Evolutionary conservation across 1,140 invertebrate genomes (phyloP).

Genomic region (Chymomyza costata): DNA sequence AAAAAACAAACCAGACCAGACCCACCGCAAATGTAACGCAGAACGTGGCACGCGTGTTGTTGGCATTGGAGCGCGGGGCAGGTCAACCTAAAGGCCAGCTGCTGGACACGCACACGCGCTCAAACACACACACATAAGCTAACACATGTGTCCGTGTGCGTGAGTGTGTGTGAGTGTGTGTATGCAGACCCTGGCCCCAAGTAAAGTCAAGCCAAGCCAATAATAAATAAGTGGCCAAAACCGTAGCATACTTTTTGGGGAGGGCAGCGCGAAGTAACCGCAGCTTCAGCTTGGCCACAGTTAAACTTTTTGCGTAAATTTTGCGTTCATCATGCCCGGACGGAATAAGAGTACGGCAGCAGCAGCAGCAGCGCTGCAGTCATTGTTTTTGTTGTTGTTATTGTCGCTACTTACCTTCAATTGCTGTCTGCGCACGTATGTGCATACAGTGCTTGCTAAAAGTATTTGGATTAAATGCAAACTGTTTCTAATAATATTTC

Average conservation of each 20-base stretch:
- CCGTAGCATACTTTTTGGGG: slow-evolving; percentile 44
- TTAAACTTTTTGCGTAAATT: slow-evolving; percentile 64
- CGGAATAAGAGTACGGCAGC: too few species aligned
- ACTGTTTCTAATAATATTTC: too few species aligned
- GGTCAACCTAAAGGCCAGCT: slow-evolving; percentile 39
- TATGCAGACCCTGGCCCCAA: neutral
- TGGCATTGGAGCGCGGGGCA: slow-evolving; percentile 21
- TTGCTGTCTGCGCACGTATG: slow-evolving; percentile 28
- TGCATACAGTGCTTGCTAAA: too few species aligned
- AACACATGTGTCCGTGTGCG: slow-evolving; percentile 7
- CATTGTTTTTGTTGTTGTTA: slow-evolving; percentile 8
- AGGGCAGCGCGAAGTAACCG: neutral
- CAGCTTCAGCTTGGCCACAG: slow-evolving; percentile 32
- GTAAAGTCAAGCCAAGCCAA: slow-evolving; percentile 26
- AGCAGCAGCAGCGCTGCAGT: slow-evolving; percentile 7
- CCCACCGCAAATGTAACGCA: neutral
- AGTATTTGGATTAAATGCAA: too few species aligned
- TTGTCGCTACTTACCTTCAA: slow-evolving; percentile 30
- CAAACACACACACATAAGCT: slow-evolving; percentile 15
- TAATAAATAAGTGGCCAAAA: slow-evolving; percentile 68
- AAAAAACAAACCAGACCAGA: neutral
- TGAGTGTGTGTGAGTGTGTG: slow-evolving; percentile 12
- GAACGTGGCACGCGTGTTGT: slow-evolving; percentile 5
- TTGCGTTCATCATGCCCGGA: slow-evolving; percentile 48
- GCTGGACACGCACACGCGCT: slow-evolving; percentile 24